These are phyloP conservation scores for Cheilosia soror DNA, from an alignment of 2,888 invertebrate genomes.

Conservation along the genomic window DNA sequence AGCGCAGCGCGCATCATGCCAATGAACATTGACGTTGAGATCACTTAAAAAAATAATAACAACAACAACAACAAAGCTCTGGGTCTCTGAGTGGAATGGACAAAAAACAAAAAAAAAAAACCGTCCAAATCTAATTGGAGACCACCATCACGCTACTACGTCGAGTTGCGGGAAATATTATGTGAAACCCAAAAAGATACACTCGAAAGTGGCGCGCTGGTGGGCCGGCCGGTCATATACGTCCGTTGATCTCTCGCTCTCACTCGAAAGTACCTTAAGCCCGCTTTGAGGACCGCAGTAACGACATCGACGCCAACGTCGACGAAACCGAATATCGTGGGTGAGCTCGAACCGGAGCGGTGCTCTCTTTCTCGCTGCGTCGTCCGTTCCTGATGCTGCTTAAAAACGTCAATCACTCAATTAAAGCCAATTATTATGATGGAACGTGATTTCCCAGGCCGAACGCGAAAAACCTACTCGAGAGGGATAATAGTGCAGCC, in stretches of 20 bases:
- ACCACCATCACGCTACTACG: conserved; percentile 71
- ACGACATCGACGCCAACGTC: conserved; percentile 43
- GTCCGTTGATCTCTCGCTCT: conserved; percentile 52
- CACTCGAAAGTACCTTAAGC: conserved; percentile 32
- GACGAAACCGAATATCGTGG: conserved; percentile 71
- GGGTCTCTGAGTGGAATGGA: conserved; percentile 2
- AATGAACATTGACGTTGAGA: conserved; percentile 74
- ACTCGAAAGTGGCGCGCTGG: conserved; percentile 65
- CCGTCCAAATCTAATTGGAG: conserved; percentile 73
- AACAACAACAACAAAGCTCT: not conserved
- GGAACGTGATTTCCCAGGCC: conserved; percentile 76
- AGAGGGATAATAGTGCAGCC: conserved; percentile 67
- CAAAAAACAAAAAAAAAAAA: conserved; percentile 22
- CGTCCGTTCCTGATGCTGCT: conserved; percentile 50
- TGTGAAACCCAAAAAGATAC: conserved; percentile 66
- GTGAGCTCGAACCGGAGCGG: conserved; percentile 44
- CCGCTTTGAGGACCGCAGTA: conserved; percentile 47
- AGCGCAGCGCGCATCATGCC: conserved; percentile 69
- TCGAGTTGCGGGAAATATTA: conserved; percentile 51
- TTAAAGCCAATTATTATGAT: conserved; percentile 82
- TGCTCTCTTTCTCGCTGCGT: conserved; percentile 35
- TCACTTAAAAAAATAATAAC: conserved; percentile 49
- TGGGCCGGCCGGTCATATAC: conserved; percentile 51
- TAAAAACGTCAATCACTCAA: conserved; percentile 83
- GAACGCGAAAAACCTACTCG: conserved; percentile 30